A percentile compares a stretch with the other conserved stretches of the same genome.
These are phyloP conservation scores for Stichodactyla helianthus DNA, from an alignment of 64 coral and sea anemone genomes.

Conservation along the genomic window DNA sequence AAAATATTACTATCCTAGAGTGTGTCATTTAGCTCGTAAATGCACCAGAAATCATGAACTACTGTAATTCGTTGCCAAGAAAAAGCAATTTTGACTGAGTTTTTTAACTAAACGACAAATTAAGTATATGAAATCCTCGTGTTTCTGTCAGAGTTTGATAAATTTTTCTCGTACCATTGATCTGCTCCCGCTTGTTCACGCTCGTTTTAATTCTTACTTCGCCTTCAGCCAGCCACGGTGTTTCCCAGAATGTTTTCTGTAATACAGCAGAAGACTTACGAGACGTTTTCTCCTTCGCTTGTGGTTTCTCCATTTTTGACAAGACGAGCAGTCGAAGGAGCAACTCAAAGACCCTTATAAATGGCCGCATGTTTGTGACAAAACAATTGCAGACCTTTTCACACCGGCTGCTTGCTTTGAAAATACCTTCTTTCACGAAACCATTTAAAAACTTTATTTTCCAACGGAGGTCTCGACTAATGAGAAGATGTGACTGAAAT, in stretches of 20 bases:
- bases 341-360: background rate
- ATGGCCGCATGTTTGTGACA: background rate
- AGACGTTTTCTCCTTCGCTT: background rate
- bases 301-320: background rate
- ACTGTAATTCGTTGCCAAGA: too few species aligned
- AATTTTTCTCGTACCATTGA: background rate
- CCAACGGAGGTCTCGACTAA: background rate
- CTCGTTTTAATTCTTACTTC: background rate
- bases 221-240: background rate
- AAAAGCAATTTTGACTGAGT: too few species aligned
- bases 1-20: background rate
- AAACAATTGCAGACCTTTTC: background rate
- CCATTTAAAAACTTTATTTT: slow-evolving; percentile 10
- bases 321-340: background rate
- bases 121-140: too few species aligned
- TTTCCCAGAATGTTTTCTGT: background rate
- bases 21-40: too few species aligned
- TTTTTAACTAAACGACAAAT: too few species aligned
- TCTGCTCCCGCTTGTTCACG: background rate
- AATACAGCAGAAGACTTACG: background rate
- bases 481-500: background rate
- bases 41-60: too few species aligned
- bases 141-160: background rate
- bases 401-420: background rate
- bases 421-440: background rate